Conservation (phyloP, 1,140 invertebrate genomes). For the Heliothis virescens region DNA sequence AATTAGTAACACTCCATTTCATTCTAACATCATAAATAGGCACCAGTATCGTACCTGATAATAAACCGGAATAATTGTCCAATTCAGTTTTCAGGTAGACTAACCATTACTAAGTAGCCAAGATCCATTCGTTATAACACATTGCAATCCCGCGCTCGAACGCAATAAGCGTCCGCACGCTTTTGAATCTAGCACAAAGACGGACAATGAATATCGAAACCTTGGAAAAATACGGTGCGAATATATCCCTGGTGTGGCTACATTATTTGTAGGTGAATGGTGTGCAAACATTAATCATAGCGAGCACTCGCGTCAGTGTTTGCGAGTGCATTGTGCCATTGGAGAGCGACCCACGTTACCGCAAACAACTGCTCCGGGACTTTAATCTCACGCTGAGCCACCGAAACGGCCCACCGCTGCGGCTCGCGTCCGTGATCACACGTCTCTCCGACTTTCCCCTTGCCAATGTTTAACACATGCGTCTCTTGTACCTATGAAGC, state of each 20-base stretch:
- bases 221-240: constrained; percentile 67
- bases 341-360: constrained; percentile 57
- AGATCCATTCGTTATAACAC: constrained; percentile 7
- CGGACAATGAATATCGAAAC: constrained; percentile 74
- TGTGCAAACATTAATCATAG: constrained; percentile 73
- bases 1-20: too few relatives aligned
- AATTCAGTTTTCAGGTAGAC: background rate
- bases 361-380: constrained; percentile 70
- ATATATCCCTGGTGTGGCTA: constrained; percentile 61
- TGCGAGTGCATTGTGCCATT: constrained; percentile 67
- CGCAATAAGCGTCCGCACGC: constrained; percentile 59
- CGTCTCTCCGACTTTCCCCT: constrained; percentile 5
- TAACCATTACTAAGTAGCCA: constrained; percentile 21
- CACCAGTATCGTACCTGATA: too few relatives aligned
- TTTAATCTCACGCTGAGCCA: constrained; percentile 73
- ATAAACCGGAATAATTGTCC: background rate
- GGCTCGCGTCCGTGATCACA: constrained; percentile 56
- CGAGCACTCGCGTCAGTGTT: constrained; percentile 58
- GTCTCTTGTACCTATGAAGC: too few relatives aligned
- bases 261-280: constrained; percentile 68
- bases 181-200: constrained; percentile 71
- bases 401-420: constrained; percentile 59
- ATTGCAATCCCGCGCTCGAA: background rate
- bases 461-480: constrained; percentile 46
- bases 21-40: too few relatives aligned